Conservation (phyloP, 92 coral and sea anemone genomes). For the Porites cylindrica region DNA sequence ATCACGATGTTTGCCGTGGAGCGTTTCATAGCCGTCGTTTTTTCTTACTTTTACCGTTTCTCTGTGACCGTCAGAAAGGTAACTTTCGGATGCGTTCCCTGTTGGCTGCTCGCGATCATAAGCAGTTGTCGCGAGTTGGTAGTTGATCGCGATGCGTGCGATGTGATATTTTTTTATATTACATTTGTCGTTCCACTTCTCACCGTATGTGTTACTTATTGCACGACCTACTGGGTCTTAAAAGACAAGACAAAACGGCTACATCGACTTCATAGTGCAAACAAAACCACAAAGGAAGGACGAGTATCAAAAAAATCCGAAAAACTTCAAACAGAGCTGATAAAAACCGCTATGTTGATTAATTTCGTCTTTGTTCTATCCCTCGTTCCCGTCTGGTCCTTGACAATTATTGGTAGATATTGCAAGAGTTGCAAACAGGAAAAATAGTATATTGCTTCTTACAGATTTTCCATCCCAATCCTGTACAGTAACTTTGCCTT, state of each 20-base stretch:
- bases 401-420: conserved; percentile 24
- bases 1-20: conserved; percentile 63
- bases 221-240: conserved; percentile 3
- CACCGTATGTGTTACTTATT: conserved; percentile 24
- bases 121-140: conserved; percentile 32
- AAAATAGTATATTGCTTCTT: conserved; percentile 63
- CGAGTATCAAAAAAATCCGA: conserved; percentile 10
- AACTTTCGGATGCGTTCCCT: neutral
- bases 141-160: conserved; percentile 29
- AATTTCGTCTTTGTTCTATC: conserved; percentile 21
- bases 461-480: conserved; percentile 62
- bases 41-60: conserved; percentile 62
- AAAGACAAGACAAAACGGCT: conserved; percentile 7
- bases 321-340: conserved; percentile 37
- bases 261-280: neutral
- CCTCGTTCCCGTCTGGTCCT: conserved; percentile 45
- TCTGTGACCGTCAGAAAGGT: conserved; percentile 35
- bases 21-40: conserved; percentile 66
- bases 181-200: conserved; percentile 30
- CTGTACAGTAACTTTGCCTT: conserved; percentile 62
- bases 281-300: neutral
- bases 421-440: conserved; percentile 26
- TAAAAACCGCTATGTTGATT: conserved; percentile 37
- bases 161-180: conserved; percentile 25
- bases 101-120: conserved; percentile 31